Percentiles rank a stretch among this genome's conserved stretches.
phyloP scores from a whole-genome alignment of 1,140 invertebrate species.

The Cydia pomonella region DNA sequence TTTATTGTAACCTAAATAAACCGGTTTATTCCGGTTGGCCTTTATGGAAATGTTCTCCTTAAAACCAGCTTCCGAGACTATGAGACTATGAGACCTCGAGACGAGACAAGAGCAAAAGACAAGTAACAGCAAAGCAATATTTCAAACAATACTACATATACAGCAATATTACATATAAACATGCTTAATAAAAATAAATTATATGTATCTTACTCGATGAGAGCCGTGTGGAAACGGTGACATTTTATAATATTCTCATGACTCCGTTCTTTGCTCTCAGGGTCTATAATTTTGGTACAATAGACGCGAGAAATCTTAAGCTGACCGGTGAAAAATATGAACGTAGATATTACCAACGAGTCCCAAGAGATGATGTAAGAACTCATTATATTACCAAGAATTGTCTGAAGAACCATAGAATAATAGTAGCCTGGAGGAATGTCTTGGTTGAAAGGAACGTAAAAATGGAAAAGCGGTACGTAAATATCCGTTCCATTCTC shows the following conservation, averaged over 20 bases:
- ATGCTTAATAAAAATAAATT: not conserved
- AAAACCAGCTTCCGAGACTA: too few species aligned
- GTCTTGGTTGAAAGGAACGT: conserved; percentile 49
- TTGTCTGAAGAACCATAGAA: conserved; percentile 50
- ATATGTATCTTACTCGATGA: conserved; percentile 54
- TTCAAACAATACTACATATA: too few species aligned
- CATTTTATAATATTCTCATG: conserved; percentile 49
- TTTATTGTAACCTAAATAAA: too few species aligned
- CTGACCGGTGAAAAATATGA: conserved; percentile 62
- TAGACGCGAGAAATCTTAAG: conserved; percentile 48
- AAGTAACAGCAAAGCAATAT: too few species aligned
- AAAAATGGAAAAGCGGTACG: conserved; percentile 54
- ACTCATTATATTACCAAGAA: conserved; percentile 53
- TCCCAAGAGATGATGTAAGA: conserved; percentile 58
- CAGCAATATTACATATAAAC: too few species aligned
- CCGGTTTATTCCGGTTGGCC: too few species aligned
- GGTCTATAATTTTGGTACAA: conserved; percentile 41
- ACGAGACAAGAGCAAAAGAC: too few species aligned
- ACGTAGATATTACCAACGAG: conserved; percentile 49
- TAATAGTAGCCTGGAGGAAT: conserved; percentile 55
- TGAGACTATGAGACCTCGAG: too few species aligned
- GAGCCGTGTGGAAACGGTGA: conserved; percentile 48
- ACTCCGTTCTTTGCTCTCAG: conserved; percentile 31
- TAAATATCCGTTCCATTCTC: conserved; percentile 50
- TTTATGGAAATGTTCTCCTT: too few species aligned